Conservation (phyloP, 2,888 invertebrate species). For the Drosophila nr. perissopoda region DNA sequence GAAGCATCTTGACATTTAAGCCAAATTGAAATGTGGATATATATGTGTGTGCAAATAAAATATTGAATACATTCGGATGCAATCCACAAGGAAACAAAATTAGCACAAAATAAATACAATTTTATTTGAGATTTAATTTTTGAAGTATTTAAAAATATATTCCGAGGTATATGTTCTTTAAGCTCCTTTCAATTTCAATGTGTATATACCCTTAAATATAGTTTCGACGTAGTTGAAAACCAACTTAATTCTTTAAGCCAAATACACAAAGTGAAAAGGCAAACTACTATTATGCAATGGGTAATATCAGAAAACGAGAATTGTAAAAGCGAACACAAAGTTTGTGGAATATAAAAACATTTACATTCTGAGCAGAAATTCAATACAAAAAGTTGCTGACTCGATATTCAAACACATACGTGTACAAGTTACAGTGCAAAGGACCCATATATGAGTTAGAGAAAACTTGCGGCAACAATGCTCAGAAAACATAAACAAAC, state of each 20-base stretch:
- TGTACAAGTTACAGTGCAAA: slow-evolving; percentile 2
- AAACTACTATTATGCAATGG: slow-evolving; percentile 28
- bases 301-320: slow-evolving; percentile 11
- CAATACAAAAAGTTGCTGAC: slow-evolving; percentile 58
- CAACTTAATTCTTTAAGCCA: slow-evolving; percentile 1
- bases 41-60: neutral
- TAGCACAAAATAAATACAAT: neutral
- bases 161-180: neutral
- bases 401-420: slow-evolving; percentile 32
- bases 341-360: slow-evolving; percentile 64
- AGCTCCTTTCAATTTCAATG: neutral
- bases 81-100: neutral
- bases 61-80: neutral
- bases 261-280: slow-evolving; percentile 18
- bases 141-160: neutral
- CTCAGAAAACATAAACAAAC: slow-evolving; percentile 78
- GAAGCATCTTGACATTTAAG: slow-evolving; percentile 22
- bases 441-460: slow-evolving; percentile 45
- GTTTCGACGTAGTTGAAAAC: neutral
- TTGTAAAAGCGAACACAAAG: slow-evolving; percentile 26
- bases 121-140: neutral
- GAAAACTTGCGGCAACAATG: slow-evolving; percentile 71
- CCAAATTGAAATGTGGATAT: slow-evolving; percentile 24
- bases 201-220: neutral
- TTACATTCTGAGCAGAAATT: slow-evolving; percentile 64